Conservation (phyloP, 2,888 invertebrate species). For the Apantesis nais region DNA sequence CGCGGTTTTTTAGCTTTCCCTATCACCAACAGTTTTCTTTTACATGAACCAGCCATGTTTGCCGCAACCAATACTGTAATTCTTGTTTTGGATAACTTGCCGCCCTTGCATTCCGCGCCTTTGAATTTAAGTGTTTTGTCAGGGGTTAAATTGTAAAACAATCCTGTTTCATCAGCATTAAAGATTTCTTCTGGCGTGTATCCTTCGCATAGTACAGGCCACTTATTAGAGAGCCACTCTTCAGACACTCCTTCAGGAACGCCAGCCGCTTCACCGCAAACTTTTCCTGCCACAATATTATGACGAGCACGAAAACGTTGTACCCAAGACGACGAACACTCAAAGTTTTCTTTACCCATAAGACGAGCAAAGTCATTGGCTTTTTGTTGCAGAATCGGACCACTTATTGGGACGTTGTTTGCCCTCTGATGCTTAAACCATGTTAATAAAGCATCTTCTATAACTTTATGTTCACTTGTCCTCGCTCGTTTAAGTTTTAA, state of each 20-base stretch:
- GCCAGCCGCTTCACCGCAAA: conserved; percentile 46
- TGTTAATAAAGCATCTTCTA: conserved; percentile 43
- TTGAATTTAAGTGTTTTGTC: conserved; percentile 47
- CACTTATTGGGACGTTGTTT: conserved; percentile 37
- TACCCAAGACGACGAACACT: conserved; percentile 36
- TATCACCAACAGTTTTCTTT: conserved; percentile 7
- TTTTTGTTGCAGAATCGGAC: conserved; percentile 15
- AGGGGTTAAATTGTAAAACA: conserved; percentile 48
- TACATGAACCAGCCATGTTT: conserved; percentile 1
- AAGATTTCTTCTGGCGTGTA: conserved; percentile 44
- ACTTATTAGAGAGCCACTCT: conserved; percentile 41
- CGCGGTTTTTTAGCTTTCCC: conserved; percentile 3
- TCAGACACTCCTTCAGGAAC: conserved; percentile 37
- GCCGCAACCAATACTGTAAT: conserved; percentile 1
- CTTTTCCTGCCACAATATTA: conserved; percentile 49
- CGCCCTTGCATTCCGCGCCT: neutral
- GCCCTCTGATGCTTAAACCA: conserved; percentile 47
- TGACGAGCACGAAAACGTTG: conserved; percentile 46
- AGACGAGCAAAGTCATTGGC: conserved; percentile 1
- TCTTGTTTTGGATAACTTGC: neutral
- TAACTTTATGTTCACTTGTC: conserved; percentile 40
- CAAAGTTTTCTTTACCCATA: neutral
- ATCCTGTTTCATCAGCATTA: conserved; percentile 51
- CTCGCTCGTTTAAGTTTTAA: conserved; percentile 49
- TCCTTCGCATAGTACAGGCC: conserved; percentile 43